Percentiles rank a stretch among this genome's conserved stretches.
phyloP scores from a whole-genome alignment of 2,113 vertebrate species.

The Aegotheles bennettii region DNA sequence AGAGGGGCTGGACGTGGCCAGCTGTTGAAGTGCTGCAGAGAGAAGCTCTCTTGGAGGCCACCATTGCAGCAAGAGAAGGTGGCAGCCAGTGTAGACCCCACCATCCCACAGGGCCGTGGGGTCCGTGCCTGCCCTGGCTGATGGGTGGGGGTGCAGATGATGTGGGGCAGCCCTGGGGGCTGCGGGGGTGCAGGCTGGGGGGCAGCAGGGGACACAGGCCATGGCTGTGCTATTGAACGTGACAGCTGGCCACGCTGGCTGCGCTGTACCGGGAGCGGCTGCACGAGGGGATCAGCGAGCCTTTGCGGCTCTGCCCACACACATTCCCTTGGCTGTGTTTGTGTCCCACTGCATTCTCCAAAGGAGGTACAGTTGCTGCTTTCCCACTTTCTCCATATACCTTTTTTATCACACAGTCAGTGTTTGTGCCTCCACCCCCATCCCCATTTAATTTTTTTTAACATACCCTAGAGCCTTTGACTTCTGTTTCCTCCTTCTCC shows the following conservation, averaged over 20 bases:
- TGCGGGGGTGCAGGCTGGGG: neutral
- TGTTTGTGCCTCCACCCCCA: neutral
- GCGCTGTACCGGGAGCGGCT: neutral
- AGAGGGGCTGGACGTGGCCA: rapidly evolving
- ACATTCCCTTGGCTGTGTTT: neutral
- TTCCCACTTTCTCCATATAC: neutral
- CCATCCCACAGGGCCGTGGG: neutral
- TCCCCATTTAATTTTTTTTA: neutral
- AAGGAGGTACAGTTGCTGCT: neutral
- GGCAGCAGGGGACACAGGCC: neutral
- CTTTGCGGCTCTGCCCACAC: neutral
- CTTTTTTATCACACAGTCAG: neutral
- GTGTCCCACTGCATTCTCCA: neutral
- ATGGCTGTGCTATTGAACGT: neutral
- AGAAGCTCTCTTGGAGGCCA: neutral
- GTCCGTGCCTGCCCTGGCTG: neutral
- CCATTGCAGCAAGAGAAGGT: neutral
- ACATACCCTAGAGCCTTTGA: neutral
- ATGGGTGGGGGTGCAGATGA: neutral
- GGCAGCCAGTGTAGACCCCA: neutral
- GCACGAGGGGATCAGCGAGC: neutral
- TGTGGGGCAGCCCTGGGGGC: neutral
- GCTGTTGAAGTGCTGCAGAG: neutral
- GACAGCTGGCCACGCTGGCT: neutral
- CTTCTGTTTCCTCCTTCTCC: neutral